Conservation (phyloP, 2,797 vertebrate genomes). For the Pseudopleuronectes americanus region DNA sequence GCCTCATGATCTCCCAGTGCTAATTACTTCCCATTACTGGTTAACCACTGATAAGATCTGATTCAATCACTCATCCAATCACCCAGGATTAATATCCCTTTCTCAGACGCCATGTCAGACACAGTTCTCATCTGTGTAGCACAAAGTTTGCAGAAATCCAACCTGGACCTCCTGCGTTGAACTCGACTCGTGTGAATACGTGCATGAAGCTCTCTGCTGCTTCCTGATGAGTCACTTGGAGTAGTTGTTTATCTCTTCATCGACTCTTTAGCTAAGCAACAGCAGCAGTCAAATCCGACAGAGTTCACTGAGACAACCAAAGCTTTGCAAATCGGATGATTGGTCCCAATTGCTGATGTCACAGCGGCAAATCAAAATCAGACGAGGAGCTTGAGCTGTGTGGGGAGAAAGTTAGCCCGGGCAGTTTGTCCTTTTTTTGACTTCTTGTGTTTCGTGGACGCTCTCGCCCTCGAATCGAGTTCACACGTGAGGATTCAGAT, state of each 20-base stretch:
- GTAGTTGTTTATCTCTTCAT: slow-evolving; percentile 50
- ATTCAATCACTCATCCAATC: slow-evolving; percentile 27
- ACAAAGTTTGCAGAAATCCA: slow-evolving; percentile 2
- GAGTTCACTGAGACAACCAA: slow-evolving; percentile 21
- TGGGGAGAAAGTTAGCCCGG: slow-evolving; percentile 17
- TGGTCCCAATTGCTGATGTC: slow-evolving; percentile 12
- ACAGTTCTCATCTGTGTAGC: slow-evolving; percentile 6
- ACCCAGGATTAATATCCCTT: slow-evolving; percentile 10
- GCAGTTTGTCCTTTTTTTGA: slow-evolving; percentile 24
- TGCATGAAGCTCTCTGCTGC: slow-evolving; percentile 26
- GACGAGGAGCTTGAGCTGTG: background rate
- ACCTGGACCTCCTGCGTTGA: slow-evolving; percentile 15
- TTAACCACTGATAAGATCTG: slow-evolving; percentile 18
- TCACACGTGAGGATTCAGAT: slow-evolving; percentile 53
- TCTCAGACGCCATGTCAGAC: slow-evolving; percentile 17
- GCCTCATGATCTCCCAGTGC: background rate
- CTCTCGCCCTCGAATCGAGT: slow-evolving; percentile 7
- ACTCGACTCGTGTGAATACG: slow-evolving; percentile 30
- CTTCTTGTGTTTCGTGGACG: slow-evolving; percentile 44
- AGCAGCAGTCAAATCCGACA: slow-evolving; percentile 17
- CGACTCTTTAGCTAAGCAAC: slow-evolving; percentile 28
- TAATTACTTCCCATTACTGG: slow-evolving; percentile 4
- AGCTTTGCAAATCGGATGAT: slow-evolving; percentile 25
- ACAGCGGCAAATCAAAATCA: slow-evolving; percentile 1
- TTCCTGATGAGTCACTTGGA: slow-evolving; percentile 56